Conservation (phyloP, 2,113 vertebrate species). For the Gambusia affinis region DNA sequence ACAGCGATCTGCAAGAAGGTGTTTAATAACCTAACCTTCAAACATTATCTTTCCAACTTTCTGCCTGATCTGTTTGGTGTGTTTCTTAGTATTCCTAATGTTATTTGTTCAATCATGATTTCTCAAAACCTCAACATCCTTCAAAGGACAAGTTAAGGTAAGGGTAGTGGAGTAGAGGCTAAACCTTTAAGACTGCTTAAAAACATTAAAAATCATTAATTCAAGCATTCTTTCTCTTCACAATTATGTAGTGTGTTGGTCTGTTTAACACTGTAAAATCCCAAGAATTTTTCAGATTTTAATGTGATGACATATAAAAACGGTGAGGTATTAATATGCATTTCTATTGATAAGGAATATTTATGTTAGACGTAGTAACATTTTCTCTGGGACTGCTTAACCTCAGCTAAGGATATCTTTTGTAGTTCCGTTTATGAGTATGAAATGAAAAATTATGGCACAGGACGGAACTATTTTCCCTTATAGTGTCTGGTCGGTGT, state of each 20-base stretch:
- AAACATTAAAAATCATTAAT: neutral
- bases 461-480: neutral
- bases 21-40: too few relatives aligned
- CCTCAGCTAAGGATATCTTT: neutral
- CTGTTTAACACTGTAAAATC: too few relatives aligned
- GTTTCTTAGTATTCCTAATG: too few relatives aligned
- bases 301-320: neutral
- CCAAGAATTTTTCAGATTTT: too few relatives aligned
- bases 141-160: neutral
- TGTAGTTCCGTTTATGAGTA: neutral
- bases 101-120: too few relatives aligned
- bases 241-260: too few relatives aligned
- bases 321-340: neutral
- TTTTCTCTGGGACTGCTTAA: neutral
- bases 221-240: neutral
- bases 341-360: neutral
- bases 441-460: neutral
- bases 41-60: too few relatives aligned
- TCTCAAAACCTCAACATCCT: too few relatives aligned
- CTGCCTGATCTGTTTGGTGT: too few relatives aligned
- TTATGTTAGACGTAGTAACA: neutral
- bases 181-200: neutral
- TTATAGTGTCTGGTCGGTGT: neutral
- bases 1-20: neutral
- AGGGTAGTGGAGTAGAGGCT: neutral